Percentiles rank a stretch among this genome's conserved stretches.
These are phyloP conservation scores for Phenganax subtilis DNA, from an alignment of 92 coral and sea anemone species.

Conservation along the genomic window DNA sequence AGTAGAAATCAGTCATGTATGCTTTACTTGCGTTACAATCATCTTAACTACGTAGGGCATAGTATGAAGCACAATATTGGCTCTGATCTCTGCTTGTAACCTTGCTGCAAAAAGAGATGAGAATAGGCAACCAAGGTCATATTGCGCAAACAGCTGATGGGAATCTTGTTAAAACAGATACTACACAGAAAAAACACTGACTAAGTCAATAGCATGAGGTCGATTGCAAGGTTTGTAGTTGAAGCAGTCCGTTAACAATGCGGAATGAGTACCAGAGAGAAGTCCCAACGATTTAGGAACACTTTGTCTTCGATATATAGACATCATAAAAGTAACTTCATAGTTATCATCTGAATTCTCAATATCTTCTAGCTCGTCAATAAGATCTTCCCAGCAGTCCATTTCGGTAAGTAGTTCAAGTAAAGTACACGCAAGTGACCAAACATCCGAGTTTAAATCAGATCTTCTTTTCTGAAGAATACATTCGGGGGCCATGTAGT, in stretches of 20 bases:
- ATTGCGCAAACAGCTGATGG: neutral
- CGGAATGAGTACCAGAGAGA: constrained; percentile 38
- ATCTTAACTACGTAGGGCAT: too few species aligned
- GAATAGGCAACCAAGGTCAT: neutral
- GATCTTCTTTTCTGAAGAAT: constrained; percentile 46
- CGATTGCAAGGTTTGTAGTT: constrained; percentile 43
- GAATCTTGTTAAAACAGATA: neutral
- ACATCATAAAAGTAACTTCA: neutral
- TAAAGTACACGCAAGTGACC: constrained; percentile 50
- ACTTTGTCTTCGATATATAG: neutral
- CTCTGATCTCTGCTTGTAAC: neutral
- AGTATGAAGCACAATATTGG: neutral
- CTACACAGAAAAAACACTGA: constrained; percentile 41
- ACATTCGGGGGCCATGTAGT: constrained; percentile 64
- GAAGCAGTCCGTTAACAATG: constrained; percentile 46
- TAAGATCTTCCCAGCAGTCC: constrained; percentile 49
- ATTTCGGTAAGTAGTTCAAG: constrained; percentile 23
- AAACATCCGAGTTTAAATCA: constrained; percentile 51
- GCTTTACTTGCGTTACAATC: neutral
- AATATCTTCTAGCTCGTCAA: constrained; percentile 23
- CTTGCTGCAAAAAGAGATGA: neutral
- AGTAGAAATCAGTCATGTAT: neutral
- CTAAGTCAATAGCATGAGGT: constrained; percentile 51
- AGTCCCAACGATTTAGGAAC: constrained; percentile 26
- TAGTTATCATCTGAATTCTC: constrained; percentile 1